Percentiles rank a stretch among this genome's conserved stretches.
phyloP scores from a whole-genome alignment of 2,888 invertebrate genomes.

The Zhuqinia jingwanae region DNA sequence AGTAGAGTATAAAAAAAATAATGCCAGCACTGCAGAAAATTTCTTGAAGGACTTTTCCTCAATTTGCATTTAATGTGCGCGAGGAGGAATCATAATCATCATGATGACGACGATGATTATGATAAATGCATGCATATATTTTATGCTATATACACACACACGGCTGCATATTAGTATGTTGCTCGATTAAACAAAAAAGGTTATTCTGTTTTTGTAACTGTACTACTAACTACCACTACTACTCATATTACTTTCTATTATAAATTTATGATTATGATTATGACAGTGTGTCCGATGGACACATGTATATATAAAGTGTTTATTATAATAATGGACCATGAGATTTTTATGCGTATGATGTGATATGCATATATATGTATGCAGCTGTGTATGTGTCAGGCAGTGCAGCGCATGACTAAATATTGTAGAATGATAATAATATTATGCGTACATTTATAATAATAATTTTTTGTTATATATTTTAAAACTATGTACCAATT shows the following conservation, averaged over 20 bases:
- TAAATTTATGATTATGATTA: slow-evolving; percentile 7
- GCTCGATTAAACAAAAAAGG: slow-evolving; percentile 52
- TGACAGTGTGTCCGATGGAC: too few species aligned
- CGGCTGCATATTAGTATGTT: too few species aligned
- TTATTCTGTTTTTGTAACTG: slow-evolving; percentile 44
- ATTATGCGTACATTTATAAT: too few species aligned
- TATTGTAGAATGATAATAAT: too few species aligned
- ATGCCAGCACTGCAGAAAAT: slow-evolving; percentile 61
- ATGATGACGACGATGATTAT: slow-evolving; percentile 38
- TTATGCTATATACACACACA: too few species aligned
- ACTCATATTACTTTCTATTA: slow-evolving; percentile 33
- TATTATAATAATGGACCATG: neutral
- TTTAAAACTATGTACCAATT: neutral
- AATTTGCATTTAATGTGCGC: slow-evolving; percentile 67
- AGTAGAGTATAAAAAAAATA: too few species aligned
- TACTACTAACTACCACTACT: neutral
- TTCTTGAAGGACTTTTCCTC: slow-evolving; percentile 70
- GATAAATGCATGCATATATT: slow-evolving; percentile 61
- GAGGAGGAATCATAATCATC: slow-evolving; percentile 47
- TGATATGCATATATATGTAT: neutral
- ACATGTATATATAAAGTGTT: too few species aligned
- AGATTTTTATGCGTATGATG: neutral
- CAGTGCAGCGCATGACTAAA: too few species aligned
- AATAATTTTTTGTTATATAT: too few species aligned
- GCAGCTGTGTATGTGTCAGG: neutral